Evolutionary conservation across 2,888 invertebrate species (phyloP).

Genomic region (Tribolium freemani): DNA sequence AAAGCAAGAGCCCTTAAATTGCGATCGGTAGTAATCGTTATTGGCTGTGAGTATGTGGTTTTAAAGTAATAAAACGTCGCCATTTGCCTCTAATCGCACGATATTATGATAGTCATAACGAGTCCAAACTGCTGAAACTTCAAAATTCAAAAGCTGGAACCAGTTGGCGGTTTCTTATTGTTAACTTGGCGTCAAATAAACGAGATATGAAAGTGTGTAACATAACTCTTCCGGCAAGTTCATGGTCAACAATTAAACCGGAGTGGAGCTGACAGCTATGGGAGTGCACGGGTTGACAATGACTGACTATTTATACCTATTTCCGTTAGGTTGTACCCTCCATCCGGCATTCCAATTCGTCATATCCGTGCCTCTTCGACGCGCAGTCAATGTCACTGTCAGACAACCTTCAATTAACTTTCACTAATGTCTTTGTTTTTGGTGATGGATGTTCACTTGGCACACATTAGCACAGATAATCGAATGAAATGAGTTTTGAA

Average conservation of each 20-base stretch:
- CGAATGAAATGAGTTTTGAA: too few relatives aligned
- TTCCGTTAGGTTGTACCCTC: conserved; percentile 28
- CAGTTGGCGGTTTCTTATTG: background rate
- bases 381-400: conserved; percentile 15
- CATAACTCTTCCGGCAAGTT: conserved; percentile 16
- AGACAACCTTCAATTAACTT: conserved; percentile 32
- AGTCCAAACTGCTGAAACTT: background rate
- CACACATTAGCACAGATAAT: background rate
- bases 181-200: background rate
- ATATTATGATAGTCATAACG: background rate
- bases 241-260: conserved; percentile 24
- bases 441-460: conserved; percentile 18
- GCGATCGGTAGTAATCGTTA: conserved; percentile 34
- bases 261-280: background rate
- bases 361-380: conserved; percentile 21
- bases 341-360: conserved; percentile 39
- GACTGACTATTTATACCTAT: conserved; percentile 21
- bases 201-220: conserved; percentile 5
- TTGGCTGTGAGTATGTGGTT: conserved; percentile 24
- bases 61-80: conserved; percentile 15
- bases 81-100: conserved; percentile 10
- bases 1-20: conserved; percentile 26
- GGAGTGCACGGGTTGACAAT: conserved; percentile 17
- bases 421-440: conserved; percentile 37
- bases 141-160: background rate